A percentile compares a stretch with the other conserved stretches of the same genome.
Evolutionary conservation across 2,113 vertebrate genomes (phyloP).

Genomic region (Lepisosteus osseus): DNA sequence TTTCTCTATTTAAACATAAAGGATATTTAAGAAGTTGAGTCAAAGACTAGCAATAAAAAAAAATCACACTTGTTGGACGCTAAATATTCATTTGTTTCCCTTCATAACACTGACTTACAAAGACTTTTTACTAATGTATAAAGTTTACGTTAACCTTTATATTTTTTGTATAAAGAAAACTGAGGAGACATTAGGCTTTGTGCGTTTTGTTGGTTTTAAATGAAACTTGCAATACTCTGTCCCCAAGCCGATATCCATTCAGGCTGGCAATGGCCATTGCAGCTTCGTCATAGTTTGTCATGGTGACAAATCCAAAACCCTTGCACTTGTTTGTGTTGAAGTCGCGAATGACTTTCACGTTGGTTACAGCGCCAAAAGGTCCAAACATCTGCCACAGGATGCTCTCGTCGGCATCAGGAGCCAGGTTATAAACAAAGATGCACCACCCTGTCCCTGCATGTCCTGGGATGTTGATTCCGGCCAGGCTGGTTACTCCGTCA

Average conservation of each 20-base stretch:
- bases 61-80: conserved; percentile 86
- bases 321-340: conserved; percentile 99
- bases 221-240: conserved; percentile 96
- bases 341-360: conserved; percentile 98
- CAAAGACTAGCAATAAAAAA: conserved; percentile 77
- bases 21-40: conserved; percentile 83
- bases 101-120: conserved; percentile 91
- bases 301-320: conserved; percentile 99
- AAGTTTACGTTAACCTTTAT: conserved; percentile 75
- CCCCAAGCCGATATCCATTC: conserved; percentile 96
- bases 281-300: conserved; percentile 99
- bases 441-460: conserved; percentile 96
- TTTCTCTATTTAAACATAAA: conserved; percentile 85
- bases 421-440: conserved; percentile 98
- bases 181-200: conserved; percentile 88
- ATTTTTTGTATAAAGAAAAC: conserved; percentile 77
- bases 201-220: conserved; percentile 99
- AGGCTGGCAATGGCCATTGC: conserved; percentile 98
- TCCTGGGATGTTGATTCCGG: conserved; percentile 96
- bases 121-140: conserved; percentile 75
- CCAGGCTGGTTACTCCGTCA: conserved; percentile 96
- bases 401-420: conserved; percentile 95
- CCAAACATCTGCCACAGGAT: conserved; percentile 99
- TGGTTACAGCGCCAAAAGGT: conserved; percentile 96
- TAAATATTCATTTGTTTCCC: conserved; percentile 79